Evolutionary conservation across 2,888 invertebrate species (phyloP), one percentile per base, ranked within the genome.

Genomic region (Allygus modestus): DNA sequence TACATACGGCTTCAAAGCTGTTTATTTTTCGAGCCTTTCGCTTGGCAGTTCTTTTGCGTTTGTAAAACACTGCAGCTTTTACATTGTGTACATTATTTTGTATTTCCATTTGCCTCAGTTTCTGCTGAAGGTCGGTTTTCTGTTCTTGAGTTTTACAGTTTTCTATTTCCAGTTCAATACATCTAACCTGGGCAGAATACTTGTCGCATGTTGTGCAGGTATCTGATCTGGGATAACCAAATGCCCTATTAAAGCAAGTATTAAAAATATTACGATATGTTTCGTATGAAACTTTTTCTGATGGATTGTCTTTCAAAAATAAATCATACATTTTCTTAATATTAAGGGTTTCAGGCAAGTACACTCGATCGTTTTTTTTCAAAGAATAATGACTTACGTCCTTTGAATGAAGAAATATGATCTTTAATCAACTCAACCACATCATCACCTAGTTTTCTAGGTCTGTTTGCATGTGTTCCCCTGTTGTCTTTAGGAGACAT

Each of bases 361-460:
- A 28, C 28, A 61, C 28, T 61, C 61, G 61, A 61, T 61, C 61
- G 20, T 9, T 61, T 61, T 61, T 61, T 61, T 61, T 61, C 5
- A n/a, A 61, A 11, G 43, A 77, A 43, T 77, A 77, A 23, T 77
- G 77, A 46, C 46, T 77, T 77, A 37, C 77, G 43, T 37, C 77
- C 41, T 43, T 77, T 77, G 77, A 77, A 77, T 61, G 61, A 61
- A 28, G 61, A 77, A 41, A 20, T 77, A 37, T 77, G 37, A 43
- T 41, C 77, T 43, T 77, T 77, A 37, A 77, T 77, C 37, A 23
- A 61, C 15, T 37, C 17, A 46, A 77, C 46, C 23, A 77, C 77
- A 77, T 77, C 41, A 77, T 77, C 77, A 41, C 37, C 46, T 77
- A 77, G 46, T 77, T 77, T 77, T 37, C 77, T 43, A 37, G 41